These are phyloP conservation scores for Danio choprae DNA, from an alignment of 2,797 vertebrate species.

Conservation along the genomic window DNA sequence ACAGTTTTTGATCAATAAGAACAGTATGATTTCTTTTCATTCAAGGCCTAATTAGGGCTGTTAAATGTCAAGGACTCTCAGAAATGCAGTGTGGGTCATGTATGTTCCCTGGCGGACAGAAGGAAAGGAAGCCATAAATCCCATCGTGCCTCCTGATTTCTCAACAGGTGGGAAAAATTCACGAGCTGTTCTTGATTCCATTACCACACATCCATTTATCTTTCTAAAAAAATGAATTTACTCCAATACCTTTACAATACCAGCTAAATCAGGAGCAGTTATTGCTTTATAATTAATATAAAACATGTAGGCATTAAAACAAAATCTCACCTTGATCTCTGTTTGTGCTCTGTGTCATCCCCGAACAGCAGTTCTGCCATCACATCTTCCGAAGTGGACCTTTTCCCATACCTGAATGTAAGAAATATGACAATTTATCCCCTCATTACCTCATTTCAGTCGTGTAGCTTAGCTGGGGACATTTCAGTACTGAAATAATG, in stretches of 20 bases:
- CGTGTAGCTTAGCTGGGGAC: conserved; percentile 20
- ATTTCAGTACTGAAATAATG: conserved; percentile 25
- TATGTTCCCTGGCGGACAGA: conserved; percentile 24
- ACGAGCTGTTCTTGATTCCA: conserved; percentile 34
- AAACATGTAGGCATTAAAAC: not conserved
- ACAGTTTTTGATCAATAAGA: conserved; percentile 11
- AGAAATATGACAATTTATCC: conserved; percentile 33
- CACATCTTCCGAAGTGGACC: conserved; percentile 77
- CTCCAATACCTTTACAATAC: not conserved
- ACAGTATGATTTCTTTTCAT: conserved; percentile 4
- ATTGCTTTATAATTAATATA: not conserved
- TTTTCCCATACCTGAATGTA: conserved; percentile 83
- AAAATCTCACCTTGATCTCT: conserved; percentile 78
- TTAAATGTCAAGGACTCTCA: conserved; percentile 57
- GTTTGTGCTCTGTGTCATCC: conserved; percentile 75
- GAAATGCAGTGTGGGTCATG: conserved; percentile 45
- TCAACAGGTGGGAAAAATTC: conserved; percentile 54
- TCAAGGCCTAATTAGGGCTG: conserved; percentile 46
- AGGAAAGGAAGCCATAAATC: conserved; percentile 12
- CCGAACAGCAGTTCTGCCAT: conserved; percentile 80
- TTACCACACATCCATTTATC: conserved; percentile 2
- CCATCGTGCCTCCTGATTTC: conserved; percentile 47
- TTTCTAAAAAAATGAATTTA: not conserved
- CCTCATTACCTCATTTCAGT: conserved; percentile 29
- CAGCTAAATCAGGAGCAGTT: not conserved